phyloP scores from a whole-genome alignment of 2,113 vertebrate genomes.

The Anolis carolinensis region DNA sequence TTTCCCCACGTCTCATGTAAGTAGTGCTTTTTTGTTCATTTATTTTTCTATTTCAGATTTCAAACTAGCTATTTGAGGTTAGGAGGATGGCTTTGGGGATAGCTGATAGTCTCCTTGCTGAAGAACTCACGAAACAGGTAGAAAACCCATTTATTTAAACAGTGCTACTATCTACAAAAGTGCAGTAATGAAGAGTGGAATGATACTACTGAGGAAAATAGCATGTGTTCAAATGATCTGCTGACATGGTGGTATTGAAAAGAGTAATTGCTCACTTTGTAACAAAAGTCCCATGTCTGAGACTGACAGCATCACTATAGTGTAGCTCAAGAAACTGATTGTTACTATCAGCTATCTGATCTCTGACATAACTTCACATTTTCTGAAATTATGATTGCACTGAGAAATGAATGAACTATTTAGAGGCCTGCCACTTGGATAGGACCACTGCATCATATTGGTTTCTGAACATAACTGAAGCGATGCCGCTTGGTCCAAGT shows the following conservation, averaged over 20 bases:
- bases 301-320: neutral
- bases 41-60: neutral
- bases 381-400: conserved; percentile 8
- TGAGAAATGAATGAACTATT: neutral
- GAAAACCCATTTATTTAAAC: neutral
- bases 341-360: conserved; percentile 1
- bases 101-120: neutral
- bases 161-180: no score
- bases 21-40: neutral
- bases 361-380: conserved; percentile 18
- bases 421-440: neutral
- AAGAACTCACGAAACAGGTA: neutral
- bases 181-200: neutral
- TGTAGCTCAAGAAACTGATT: conserved; percentile 9
- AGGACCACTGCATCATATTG: neutral
- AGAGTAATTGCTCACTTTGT: conserved; percentile 6
- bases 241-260: conserved; percentile 46
- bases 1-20: neutral
- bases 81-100: neutral
- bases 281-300: neutral
- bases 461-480: neutral
- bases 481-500: neutral
- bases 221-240: neutral
- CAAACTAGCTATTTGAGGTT: neutral
- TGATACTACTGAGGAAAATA: conserved; percentile 61